Conservation (phyloP, 2,113 vertebrate species). For the Spermophilus dauricus region DNA sequence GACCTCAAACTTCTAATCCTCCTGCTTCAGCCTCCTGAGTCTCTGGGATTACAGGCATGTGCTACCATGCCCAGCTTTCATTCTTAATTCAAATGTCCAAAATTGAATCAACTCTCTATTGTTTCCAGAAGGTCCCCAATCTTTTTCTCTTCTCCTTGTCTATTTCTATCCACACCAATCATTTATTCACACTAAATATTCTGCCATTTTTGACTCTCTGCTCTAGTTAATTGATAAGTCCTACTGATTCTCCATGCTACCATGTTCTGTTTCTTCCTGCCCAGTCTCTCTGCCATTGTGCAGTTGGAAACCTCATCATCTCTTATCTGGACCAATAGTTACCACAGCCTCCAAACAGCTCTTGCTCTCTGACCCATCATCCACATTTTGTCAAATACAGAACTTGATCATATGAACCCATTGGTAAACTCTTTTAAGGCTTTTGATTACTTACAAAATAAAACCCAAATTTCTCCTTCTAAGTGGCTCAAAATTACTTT, state of each 20-base stretch:
- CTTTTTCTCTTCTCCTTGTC: not conserved
- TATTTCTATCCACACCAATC: not conserved
- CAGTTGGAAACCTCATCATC: constrained; percentile 14
- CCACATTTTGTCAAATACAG: not conserved
- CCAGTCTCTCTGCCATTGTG: not conserved
- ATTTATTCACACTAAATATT: not conserved
- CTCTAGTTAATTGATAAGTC: not conserved
- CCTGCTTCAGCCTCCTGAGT: no score
- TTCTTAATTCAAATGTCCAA: constrained; percentile 41
- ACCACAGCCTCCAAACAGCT: not conserved
- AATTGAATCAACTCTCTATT: constrained; percentile 20
- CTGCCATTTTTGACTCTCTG: not conserved
- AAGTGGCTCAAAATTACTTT: constrained; percentile 60
- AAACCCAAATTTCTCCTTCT: constrained; percentile 22
- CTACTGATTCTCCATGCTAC: not conserved
- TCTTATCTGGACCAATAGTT: not conserved
- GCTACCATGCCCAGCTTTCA: no score
- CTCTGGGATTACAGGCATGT: no score
- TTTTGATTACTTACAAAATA: constrained; percentile 53
- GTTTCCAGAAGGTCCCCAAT: not conserved
- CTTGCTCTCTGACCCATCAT: not conserved
- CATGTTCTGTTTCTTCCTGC: constrained; percentile 1
- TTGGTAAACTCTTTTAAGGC: constrained; percentile 25
- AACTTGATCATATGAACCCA: constrained; percentile 4
- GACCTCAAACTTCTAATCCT: no score